Evolutionary conservation across 2,797 vertebrate species (phyloP), one percentile per base, ranked within the genome.

Genomic region (Echeneis naucrates): DNA sequence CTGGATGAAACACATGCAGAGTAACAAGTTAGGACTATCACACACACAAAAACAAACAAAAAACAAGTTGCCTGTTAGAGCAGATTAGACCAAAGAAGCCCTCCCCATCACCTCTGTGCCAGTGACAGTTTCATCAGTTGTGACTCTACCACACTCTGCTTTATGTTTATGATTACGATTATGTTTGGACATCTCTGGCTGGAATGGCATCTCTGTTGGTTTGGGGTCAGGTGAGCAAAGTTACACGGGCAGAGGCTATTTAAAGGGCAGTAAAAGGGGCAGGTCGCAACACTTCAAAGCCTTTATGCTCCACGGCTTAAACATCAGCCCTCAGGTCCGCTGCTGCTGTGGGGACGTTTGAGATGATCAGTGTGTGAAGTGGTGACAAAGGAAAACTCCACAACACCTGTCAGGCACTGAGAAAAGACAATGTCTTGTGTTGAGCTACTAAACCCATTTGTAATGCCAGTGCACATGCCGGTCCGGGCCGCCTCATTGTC

Each of bases 261-360:
- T 92, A 86, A 78, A 89, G 78, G 78, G 68, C 76, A 75, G 73
- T 87, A 78, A 87, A 81, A 66, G 76, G 78, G 82, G 86, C 87
- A 58, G 80, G 72, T 72, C 79, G 50, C 64, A 84, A 81, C 55
- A 80, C 72, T 84, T 83, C 63, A 72, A 88, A 87, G 87, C 87
- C 88, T 76, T 78, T 37, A 30, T 78, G 72, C 78, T 60, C 21
- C 3, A 23, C 47, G 17, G 26, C 55, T 37, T 52, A 23, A 30
- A 30, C 57, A 65, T 16, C 56, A n/a, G 35, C 44, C 59, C 59
- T 51, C 59, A 6, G 40, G 11, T 13, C 55, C 56, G 51, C 2
- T 50, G 85, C 78, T 67, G 76, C 72, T 65, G 37, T 23, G 26
- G 44, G 63, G 37, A 62, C 51, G 75, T n/a, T 44, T 68, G 40